Base-by-base conservation (phyloP, 1,140 invertebrate genomes). In the Eriosoma lanigerum region DNA sequence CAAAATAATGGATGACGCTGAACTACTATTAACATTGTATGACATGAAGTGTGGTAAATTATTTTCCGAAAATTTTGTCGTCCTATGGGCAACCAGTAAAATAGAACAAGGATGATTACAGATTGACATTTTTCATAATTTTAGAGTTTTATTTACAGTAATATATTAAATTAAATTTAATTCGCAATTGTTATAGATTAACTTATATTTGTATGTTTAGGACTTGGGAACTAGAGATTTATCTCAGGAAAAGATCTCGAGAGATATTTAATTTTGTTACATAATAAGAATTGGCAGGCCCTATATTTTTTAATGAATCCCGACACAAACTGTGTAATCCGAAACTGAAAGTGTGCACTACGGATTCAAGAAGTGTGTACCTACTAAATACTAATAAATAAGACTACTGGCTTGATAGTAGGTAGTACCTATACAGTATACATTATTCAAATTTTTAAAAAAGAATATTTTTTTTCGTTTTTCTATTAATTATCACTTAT, bases 181-280 rank as follows among this genome's bases (percentile, higher is more conserved):
- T 17, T 26, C 4, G 24, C 1, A 12, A 48, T 70, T n/a, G 5
- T 12, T 21, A 54, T 70, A n/a, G 8, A 54, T 62, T 32, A 21
- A 32, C 24, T 82, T 66, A 66, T 82, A 1, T 82, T 81, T 81
- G 48, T 54, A 46, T 76, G 83, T 85, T 21, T 85, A 94, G 92
- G 96, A 98, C 88, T 88, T 98, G 81, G 94, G 94, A 38, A 91
- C 89, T 72, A 90, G 90, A 85, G 95, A 96, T 86, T 88, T 96
- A 82, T 88, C 89, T 82, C 89, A 92, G 81, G 93, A 95, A 83
- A 94, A 92, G 85, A 91, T 97, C n/a, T n/a, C n/a, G n/a, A n/a
- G n/a, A n/a, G n/a, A 78, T 96, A 91, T 87, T 87, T 97, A 64
- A 93, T n/a, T 97, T 17, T 96, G 94, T 85, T 93, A 96, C 85